Conservation (phyloP, 2,797 vertebrate genomes). For the Nyctibius grandis region DNA sequence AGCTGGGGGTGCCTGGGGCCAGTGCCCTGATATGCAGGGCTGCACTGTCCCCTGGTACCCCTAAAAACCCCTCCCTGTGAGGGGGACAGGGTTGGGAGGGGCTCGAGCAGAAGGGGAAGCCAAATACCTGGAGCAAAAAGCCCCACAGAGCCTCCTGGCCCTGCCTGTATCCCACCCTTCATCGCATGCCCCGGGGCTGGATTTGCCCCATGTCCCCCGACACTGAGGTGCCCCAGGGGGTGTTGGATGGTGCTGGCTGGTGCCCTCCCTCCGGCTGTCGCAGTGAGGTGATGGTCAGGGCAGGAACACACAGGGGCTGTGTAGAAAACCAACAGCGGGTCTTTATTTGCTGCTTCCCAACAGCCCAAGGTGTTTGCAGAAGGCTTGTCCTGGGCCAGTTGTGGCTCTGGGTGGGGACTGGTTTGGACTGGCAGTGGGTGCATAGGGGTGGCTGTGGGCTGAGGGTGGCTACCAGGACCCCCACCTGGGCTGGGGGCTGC, state of each 20-base stretch:
- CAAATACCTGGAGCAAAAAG: background rate
- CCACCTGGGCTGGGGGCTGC: background rate
- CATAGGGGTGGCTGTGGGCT: background rate
- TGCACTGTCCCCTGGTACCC: rapidly evolving
- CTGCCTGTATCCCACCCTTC: background rate
- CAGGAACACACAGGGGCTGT: background rate
- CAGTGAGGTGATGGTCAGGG: rapidly evolving
- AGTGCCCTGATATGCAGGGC: background rate
- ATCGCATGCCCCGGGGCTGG: background rate
- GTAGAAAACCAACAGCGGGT: background rate
- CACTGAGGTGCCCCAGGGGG: background rate
- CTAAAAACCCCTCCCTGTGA: background rate
- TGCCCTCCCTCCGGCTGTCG: rapidly evolving
- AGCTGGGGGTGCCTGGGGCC: background rate
- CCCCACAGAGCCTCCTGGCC: background rate
- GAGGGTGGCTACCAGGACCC: no score
- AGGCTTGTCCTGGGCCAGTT: background rate
- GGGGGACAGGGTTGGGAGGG: background rate
- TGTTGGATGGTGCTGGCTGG: background rate
- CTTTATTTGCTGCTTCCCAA: conserved; percentile 48
- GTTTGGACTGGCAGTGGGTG: background rate
- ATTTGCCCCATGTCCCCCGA: background rate
- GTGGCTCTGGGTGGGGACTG: background rate
- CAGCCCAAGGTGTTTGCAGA: background rate
- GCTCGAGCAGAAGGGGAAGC: background rate